These are phyloP conservation scores for Columbina picui DNA, from an alignment of 2,113 vertebrate genomes.

Conservation along the genomic window DNA sequence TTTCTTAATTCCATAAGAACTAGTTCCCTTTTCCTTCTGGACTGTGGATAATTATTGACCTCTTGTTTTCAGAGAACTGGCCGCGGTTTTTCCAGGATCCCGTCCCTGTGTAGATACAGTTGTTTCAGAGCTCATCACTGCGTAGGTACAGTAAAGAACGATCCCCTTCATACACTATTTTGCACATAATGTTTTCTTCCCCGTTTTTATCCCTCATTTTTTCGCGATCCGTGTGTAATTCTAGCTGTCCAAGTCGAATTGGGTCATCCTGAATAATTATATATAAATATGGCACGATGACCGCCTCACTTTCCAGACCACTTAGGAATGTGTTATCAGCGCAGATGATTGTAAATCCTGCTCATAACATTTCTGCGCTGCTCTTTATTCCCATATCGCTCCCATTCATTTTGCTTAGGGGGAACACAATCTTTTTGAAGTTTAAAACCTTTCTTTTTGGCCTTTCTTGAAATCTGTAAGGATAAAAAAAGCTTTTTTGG, in stretches of 20 bases:
- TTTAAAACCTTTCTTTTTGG: background rate
- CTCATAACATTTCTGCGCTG: background rate
- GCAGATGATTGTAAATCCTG: background rate
- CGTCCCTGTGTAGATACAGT: background rate
- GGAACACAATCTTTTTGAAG: background rate
- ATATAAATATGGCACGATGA: fast-evolving
- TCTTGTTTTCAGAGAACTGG: background rate
- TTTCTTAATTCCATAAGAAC: background rate
- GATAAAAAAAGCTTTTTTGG: background rate
- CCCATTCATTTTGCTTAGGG: background rate
- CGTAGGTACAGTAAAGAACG: background rate
- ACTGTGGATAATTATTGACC: background rate
- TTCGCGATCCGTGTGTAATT: background rate
- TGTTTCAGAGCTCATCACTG: background rate
- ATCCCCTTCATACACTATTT: background rate
- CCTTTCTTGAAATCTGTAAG: background rate
- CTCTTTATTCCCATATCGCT: background rate
- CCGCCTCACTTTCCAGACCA: background rate
- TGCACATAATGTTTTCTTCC: background rate
- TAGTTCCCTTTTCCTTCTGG: background rate
- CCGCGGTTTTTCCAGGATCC: background rate
- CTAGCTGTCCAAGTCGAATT: background rate
- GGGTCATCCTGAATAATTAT: background rate
- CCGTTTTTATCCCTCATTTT: background rate
- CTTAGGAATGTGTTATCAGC: background rate